Conservation (phyloP, 2,888 invertebrate genomes). For the Folsomia candida region DNA sequence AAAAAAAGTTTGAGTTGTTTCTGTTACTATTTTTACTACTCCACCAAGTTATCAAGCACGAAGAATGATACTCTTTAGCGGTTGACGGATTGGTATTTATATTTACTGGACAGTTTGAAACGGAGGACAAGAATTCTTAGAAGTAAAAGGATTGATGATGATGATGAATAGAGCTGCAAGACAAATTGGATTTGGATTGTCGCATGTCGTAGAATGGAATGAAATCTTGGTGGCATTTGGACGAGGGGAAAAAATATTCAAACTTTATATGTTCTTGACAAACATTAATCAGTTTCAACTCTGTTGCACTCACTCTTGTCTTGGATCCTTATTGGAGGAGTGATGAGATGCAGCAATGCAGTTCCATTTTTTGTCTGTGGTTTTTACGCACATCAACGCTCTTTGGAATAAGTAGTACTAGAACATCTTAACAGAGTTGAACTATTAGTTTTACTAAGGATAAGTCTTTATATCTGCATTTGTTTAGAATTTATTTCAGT, state of each 20-base stretch:
- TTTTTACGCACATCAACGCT: too few species aligned
- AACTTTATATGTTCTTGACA: slow-evolving; percentile 1
- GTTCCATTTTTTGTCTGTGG: neutral
- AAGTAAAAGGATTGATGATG: slow-evolving; percentile 17
- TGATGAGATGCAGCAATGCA: slow-evolving; percentile 2
- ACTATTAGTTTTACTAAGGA: neutral
- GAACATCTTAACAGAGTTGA: neutral
- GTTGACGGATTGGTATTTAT: slow-evolving; percentile 2
- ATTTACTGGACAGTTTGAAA: neutral
- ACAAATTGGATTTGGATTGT: slow-evolving; percentile 33
- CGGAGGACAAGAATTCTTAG: neutral
- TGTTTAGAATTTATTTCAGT: neutral
- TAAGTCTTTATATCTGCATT: neutral
- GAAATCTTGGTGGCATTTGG: slow-evolving; percentile 9
- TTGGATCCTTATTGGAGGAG: slow-evolving; percentile 14
- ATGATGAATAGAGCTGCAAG: slow-evolving; percentile 36
- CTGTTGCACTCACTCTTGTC: slow-evolving; percentile 21
- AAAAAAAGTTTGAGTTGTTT: too few species aligned
- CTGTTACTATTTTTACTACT: neutral
- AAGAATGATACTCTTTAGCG: too few species aligned
- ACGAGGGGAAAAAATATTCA: neutral
- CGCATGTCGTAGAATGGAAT: neutral
- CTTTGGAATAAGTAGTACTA: neutral
- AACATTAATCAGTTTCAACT: slow-evolving; percentile 47
- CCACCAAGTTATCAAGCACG: too few species aligned